Percentiles rank a stretch among this genome's conserved stretches.
phyloP scores from a whole-genome alignment of 2,113 vertebrate species.

The Myanophis thanlyinensis region DNA sequence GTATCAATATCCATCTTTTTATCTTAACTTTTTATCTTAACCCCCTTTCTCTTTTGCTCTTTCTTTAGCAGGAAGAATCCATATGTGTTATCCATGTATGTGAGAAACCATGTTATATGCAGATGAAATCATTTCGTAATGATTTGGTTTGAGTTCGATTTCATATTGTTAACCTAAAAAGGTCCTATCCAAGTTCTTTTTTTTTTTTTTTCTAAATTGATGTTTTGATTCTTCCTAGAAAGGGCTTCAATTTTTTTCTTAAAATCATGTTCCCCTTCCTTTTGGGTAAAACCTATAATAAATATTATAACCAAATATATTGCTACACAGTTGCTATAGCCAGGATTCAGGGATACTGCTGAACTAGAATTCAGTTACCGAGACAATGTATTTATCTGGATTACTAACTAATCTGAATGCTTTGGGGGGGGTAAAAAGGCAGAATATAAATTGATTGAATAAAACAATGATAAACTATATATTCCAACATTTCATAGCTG shows the following conservation, averaged over 20 bases:
- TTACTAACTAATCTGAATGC: not conserved
- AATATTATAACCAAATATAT: not conserved
- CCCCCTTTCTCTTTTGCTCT: not conserved
- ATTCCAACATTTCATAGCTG: not conserved
- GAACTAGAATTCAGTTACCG: not conserved
- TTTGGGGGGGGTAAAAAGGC: not conserved
- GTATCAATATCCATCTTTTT: not conserved
- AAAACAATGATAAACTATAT: not conserved
- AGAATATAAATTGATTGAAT: not conserved
- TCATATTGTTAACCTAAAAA: not conserved
- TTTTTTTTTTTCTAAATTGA: not conserved
- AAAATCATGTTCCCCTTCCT: not conserved
- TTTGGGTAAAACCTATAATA: not conserved
- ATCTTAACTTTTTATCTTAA: not conserved
- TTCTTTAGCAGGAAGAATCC: not conserved
- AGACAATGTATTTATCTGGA: not conserved
- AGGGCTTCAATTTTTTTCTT: not conserved
- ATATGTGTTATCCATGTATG: not conserved
- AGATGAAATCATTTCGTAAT: not conserved
- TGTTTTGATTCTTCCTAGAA: not conserved
- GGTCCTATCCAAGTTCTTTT: not conserved
- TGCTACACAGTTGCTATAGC: not conserved
- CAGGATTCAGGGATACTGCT: not conserved
- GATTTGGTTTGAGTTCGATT: not conserved
- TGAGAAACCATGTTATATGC: not conserved